phyloP scores from a whole-genome alignment of 2,888 invertebrate genomes.

The Dascillus cervinus region DNA sequence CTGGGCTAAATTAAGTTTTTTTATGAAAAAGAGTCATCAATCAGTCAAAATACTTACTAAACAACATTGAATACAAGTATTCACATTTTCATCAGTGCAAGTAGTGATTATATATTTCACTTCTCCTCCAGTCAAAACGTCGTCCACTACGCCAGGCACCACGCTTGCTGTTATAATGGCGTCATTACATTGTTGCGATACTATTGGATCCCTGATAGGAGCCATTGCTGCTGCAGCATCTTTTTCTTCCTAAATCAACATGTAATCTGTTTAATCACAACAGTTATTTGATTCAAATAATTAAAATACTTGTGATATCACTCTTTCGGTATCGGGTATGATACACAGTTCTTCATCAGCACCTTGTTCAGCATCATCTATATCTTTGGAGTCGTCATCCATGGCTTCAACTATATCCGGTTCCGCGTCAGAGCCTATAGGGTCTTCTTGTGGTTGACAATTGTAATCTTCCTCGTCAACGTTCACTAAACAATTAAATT shows the following conservation, averaged over 20 bases:
- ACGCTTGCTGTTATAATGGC: conserved; percentile 9
- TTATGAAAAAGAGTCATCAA: conserved; percentile 11
- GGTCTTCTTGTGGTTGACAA: conserved; percentile 22
- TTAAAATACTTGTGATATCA: conserved; percentile 59
- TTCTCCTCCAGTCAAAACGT: conserved; percentile 22
- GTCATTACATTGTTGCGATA: conserved; percentile 21
- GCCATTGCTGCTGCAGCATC: conserved; percentile 45
- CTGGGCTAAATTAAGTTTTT: conserved; percentile 38
- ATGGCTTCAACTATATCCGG: conserved; percentile 26
- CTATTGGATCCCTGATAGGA: conserved; percentile 29
- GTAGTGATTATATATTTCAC: conserved; percentile 22
- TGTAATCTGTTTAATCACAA: conserved; percentile 8
- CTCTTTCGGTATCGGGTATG: conserved; percentile 60
- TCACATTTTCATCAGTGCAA: conserved; percentile 35
- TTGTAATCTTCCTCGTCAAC: too few species aligned
- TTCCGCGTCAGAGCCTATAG: conserved; percentile 21
- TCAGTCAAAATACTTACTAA: conserved; percentile 27
- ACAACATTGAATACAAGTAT: conserved; percentile 46
- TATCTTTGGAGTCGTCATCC: conserved; percentile 42
- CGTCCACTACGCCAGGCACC: conserved; percentile 22
- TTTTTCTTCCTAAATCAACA: conserved; percentile 56
- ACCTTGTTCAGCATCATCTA: conserved; percentile 39
- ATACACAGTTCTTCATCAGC: conserved; percentile 62
- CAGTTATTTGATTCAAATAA: conserved; percentile 1
- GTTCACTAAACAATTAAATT: too few species aligned